These are phyloP conservation scores for Noctua pronuba DNA, from an alignment of 2,888 invertebrate species.

Conservation along the genomic window DNA sequence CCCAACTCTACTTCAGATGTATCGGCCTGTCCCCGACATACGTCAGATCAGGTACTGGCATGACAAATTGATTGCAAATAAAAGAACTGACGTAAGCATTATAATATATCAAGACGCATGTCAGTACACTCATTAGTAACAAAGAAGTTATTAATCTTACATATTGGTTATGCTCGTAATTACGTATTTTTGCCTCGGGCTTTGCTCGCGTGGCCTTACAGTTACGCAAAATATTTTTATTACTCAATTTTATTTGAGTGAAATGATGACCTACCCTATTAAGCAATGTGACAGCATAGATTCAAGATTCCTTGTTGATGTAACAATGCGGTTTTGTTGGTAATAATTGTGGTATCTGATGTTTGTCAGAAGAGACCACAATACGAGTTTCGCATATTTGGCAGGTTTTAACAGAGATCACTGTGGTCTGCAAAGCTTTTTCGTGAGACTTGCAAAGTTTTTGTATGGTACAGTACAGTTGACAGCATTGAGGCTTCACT, in stretches of 20 bases:
- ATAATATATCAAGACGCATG: slow-evolving; percentile 22
- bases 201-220: slow-evolving; percentile 41
- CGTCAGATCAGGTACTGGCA: not conserved
- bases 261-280: slow-evolving; percentile 34
- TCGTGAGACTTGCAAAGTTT: not conserved
- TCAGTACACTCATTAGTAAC: slow-evolving; percentile 50
- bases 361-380: not conserved
- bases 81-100: slow-evolving; percentile 8
- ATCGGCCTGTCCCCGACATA: not conserved
- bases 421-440: not conserved
- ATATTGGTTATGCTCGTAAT: slow-evolving; percentile 53
- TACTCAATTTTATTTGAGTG: slow-evolving; percentile 45
- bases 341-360: not conserved
- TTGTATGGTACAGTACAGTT: not conserved
- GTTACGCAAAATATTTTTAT: slow-evolving; percentile 58
- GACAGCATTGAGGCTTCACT: not conserved
- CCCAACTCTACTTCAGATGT: not conserved
- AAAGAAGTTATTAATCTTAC: slow-evolving; percentile 49
- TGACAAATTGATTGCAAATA: slow-evolving; percentile 29
- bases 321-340: not conserved
- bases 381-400: not conserved
- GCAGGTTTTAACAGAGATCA: not conserved
- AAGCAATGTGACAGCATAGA: slow-evolving; percentile 2
- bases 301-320: not conserved
- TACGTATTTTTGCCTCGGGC: slow-evolving; percentile 43